phyloP scores from a whole-genome alignment of 2,888 invertebrate genomes.

The Lithophane semibrunnea region DNA sequence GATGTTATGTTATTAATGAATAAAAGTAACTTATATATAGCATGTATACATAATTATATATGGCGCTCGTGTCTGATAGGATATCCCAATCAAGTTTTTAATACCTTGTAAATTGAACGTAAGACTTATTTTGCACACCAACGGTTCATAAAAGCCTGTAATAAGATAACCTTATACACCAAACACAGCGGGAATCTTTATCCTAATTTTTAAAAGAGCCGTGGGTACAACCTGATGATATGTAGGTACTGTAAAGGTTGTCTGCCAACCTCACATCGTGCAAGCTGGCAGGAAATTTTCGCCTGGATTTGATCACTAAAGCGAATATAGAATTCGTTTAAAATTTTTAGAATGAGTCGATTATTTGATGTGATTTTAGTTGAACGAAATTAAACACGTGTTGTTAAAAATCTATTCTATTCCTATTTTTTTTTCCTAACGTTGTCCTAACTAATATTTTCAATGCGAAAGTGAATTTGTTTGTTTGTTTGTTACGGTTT shows the following conservation, averaged over 20 bases:
- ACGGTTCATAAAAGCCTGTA: slow-evolving; percentile 31
- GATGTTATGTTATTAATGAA: neutral
- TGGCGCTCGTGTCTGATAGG: neutral
- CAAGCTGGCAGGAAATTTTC: neutral
- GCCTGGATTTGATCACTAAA: neutral
- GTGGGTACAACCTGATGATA: too few species aligned
- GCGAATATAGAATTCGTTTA: neutral
- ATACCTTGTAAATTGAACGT: slow-evolving; percentile 46
- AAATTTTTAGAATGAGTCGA: neutral
- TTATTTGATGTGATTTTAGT: neutral
- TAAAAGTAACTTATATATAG: neutral
- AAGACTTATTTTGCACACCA: slow-evolving; percentile 5
- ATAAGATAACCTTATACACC: slow-evolving; percentile 23
- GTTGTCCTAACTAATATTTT: too few species aligned
- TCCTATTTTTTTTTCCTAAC: too few species aligned
- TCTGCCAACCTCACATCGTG: neutral
- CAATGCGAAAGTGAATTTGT: too few species aligned
- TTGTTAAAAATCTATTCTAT: neutral
- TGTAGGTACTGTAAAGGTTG: too few species aligned
- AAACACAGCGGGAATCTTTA: slow-evolving; percentile 32
- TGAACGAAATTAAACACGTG: neutral
- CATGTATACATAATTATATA: neutral
- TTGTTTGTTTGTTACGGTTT: too few species aligned
- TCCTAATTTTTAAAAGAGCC: slow-evolving; percentile 17
- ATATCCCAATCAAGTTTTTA: slow-evolving; percentile 34